Conservation (phyloP, 2,888 invertebrate species). For the Trissoscelio sp. region DNA sequence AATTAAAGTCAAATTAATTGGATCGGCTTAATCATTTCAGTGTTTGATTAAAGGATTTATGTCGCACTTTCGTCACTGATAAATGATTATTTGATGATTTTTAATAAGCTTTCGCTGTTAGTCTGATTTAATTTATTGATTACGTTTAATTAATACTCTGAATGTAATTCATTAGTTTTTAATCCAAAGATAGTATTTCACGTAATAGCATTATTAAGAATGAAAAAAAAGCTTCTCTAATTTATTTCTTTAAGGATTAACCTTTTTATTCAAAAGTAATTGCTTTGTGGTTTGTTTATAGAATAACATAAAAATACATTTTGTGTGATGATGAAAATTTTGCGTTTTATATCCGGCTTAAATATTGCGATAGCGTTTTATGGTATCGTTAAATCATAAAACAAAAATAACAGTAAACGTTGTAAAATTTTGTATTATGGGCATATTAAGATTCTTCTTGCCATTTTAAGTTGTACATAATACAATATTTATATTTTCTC, state of each 20-base stretch:
- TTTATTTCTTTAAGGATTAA: constrained; percentile 16
- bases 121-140: background rate
- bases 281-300: constrained; percentile 16
- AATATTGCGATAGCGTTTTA: constrained; percentile 16
- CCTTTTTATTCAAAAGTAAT: background rate
- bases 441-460: constrained; percentile 8
- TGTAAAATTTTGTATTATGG: constrained; percentile 28
- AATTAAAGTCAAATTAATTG: background rate
- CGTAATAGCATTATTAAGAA: background rate
- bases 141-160: background rate
- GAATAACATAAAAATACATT: constrained; percentile 12
- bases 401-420: constrained; percentile 3
- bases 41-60: too few relatives aligned
- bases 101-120: background rate
- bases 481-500: constrained; percentile 24
- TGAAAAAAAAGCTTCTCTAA: background rate
- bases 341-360: constrained; percentile 19
- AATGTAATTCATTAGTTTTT: background rate
- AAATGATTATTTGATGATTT: background rate
- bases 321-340: constrained; percentile 23
- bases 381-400: constrained; percentile 17
- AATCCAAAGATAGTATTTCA: background rate
- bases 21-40: too few relatives aligned
- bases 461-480: constrained; percentile 11
- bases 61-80: background rate